These are phyloP conservation scores for Scelioninae gen. 2 DNA, from an alignment of 2,888 invertebrate species.

Conservation along the genomic window DNA sequence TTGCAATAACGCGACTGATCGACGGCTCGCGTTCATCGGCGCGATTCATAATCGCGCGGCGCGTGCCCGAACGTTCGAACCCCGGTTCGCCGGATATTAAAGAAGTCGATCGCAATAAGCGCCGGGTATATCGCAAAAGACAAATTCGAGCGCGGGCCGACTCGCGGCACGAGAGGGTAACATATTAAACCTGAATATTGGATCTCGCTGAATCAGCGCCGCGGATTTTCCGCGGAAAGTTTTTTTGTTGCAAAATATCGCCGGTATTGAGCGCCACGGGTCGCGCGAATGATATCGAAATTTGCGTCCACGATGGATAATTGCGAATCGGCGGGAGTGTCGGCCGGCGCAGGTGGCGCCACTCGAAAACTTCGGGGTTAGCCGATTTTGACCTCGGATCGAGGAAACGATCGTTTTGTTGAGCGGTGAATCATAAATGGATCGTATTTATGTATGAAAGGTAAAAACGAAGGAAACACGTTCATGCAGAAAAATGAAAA, in stretches of 20 bases:
- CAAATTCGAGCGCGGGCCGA: constrained; percentile 59
- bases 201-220: constrained; percentile 52
- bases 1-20: constrained; percentile 47
- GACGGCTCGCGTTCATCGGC: constrained; percentile 43
- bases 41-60: constrained; percentile 45
- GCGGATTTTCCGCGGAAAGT: constrained; percentile 4
- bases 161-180: constrained; percentile 27
- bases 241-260: constrained; percentile 15
- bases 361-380: too few relatives aligned
- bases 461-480: too few relatives aligned
- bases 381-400: too few relatives aligned
- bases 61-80: constrained; percentile 43
- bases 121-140: constrained; percentile 60
- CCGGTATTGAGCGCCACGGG: constrained; percentile 20
- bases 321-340: too few relatives aligned
- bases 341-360: too few relatives aligned
- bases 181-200: constrained; percentile 58
- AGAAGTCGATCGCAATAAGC: constrained; percentile 63
- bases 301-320: too few relatives aligned
- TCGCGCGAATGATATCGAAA: neutral
- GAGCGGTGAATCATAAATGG: too few relatives aligned
- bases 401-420: too few relatives aligned
- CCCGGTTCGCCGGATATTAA: constrained; percentile 62
- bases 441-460: too few relatives aligned
- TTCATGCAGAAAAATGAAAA: too few relatives aligned